phyloP scores from a whole-genome alignment of 1,140 invertebrate species.

The Vanessa tameamea region DNA sequence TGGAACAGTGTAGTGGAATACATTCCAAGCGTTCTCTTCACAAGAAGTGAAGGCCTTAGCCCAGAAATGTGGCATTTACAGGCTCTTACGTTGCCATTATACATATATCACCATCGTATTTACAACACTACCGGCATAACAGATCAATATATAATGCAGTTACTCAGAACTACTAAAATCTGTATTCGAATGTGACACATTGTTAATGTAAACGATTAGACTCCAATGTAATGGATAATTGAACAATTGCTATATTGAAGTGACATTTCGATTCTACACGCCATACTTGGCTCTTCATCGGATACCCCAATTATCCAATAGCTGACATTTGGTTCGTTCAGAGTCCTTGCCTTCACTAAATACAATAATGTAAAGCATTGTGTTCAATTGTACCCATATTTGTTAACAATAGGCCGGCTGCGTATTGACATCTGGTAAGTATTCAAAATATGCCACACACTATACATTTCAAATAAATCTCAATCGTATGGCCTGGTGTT shows the following conservation, averaged over 20 bases:
- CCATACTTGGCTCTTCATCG: constrained; percentile 36
- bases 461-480: neutral
- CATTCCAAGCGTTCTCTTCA: too few relatives aligned
- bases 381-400: constrained; percentile 71
- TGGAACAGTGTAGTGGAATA: too few relatives aligned
- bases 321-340: constrained; percentile 51
- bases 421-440: constrained; percentile 62
- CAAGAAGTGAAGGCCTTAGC: too few relatives aligned
- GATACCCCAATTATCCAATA: constrained; percentile 64
- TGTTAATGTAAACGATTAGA: constrained; percentile 25
- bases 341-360: constrained; percentile 45
- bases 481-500: neutral
- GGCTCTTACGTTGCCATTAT: too few relatives aligned
- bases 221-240: constrained; percentile 27
- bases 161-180: neutral
- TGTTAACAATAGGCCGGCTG: constrained; percentile 69
- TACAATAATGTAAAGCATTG: constrained; percentile 70
- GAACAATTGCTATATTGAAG: constrained; percentile 36
- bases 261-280: constrained; percentile 30
- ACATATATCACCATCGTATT: too few relatives aligned
- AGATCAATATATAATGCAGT: neutral
- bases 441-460: neutral
- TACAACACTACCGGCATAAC: too few relatives aligned
- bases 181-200: constrained; percentile 15
- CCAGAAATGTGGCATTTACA: too few relatives aligned